phyloP scores from a whole-genome alignment of 2,888 invertebrate species.

The Caenorhabditis sp. region DNA sequence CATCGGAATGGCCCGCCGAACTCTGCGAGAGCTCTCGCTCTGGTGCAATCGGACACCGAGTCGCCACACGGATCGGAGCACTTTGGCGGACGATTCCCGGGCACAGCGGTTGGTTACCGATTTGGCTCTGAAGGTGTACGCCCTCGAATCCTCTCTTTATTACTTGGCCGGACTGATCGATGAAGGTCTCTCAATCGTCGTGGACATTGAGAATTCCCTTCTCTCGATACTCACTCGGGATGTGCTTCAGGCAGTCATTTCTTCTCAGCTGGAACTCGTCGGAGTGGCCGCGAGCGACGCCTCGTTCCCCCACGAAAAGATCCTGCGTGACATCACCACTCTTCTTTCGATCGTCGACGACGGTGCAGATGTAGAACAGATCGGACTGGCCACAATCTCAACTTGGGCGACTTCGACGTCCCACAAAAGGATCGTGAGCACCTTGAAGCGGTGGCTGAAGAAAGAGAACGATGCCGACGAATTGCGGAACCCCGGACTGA shows the following conservation, averaged over 20 bases:
- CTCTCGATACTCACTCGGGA: constrained; percentile 61
- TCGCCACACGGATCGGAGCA: constrained; percentile 24
- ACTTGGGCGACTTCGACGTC: constrained; percentile 63
- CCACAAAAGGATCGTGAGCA: constrained; percentile 57
- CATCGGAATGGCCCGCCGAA: constrained; percentile 59
- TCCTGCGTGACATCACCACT: constrained; percentile 72
- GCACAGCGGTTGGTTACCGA: constrained; percentile 61
- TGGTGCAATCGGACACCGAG: constrained; percentile 62
- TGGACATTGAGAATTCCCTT: constrained; percentile 76
- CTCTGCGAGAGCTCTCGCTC: constrained; percentile 56
- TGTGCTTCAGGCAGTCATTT: constrained; percentile 51
- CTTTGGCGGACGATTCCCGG: constrained; percentile 46
- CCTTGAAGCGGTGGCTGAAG: constrained; percentile 61
- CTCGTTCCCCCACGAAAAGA: constrained; percentile 66
- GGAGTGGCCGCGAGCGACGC: constrained; percentile 68
- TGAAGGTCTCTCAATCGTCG: constrained; percentile 71
- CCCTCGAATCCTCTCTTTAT: constrained; percentile 76
- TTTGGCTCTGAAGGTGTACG: constrained; percentile 65
- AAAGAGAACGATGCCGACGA: constrained; percentile 56
- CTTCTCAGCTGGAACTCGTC: constrained; percentile 63
- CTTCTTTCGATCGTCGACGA: constrained; percentile 70
- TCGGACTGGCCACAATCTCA: constrained; percentile 65
- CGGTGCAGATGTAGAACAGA: constrained; percentile 62
- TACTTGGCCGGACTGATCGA: constrained; percentile 76
- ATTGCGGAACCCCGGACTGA: constrained; percentile 70